Percentiles rank a stretch among this genome's conserved stretches.
phyloP scores from a whole-genome alignment of 2,113 vertebrate genomes.

The Vimba vimba region DNA sequence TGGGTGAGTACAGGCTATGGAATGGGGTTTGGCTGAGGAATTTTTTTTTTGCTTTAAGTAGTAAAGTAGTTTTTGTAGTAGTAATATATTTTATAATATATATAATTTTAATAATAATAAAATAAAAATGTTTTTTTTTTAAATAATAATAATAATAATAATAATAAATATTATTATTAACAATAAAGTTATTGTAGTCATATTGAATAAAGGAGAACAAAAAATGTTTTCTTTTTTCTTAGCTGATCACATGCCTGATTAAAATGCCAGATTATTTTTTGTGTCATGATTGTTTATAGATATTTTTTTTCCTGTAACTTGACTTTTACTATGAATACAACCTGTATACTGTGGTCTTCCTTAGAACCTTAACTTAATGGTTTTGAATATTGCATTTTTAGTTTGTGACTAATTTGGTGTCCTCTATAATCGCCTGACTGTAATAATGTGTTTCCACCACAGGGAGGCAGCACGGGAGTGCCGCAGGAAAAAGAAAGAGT shows the following conservation, averaged over 20 bases:
- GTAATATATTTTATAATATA: no score
- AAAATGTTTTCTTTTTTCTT: background rate
- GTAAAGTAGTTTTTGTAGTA: no score
- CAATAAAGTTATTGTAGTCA: background rate
- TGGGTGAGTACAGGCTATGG: no score
- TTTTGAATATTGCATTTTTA: background rate
- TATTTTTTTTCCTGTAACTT: background rate
- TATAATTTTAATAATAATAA: no score
- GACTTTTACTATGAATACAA: background rate
- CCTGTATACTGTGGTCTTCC: background rate
- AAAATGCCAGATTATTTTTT: background rate
- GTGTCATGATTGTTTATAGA: background rate
- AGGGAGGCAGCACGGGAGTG: conserved; percentile 98
- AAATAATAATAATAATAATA: no score
- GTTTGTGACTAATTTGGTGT: background rate
- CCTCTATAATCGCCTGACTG: background rate
- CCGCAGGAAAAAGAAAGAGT: conserved; percentile 98
- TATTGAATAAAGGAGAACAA: background rate
- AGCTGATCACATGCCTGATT: background rate
- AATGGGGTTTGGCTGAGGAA: no score
- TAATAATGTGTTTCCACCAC: conserved; percentile 50
- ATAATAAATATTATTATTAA: no score
- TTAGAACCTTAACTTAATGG: background rate
- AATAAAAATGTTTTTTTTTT: no score
- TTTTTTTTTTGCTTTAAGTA: no score